Evolutionary conservation across 2,797 vertebrate genomes (phyloP), one percentile per base, ranked within the genome.

Genomic region (Sparus aurata): DNA sequence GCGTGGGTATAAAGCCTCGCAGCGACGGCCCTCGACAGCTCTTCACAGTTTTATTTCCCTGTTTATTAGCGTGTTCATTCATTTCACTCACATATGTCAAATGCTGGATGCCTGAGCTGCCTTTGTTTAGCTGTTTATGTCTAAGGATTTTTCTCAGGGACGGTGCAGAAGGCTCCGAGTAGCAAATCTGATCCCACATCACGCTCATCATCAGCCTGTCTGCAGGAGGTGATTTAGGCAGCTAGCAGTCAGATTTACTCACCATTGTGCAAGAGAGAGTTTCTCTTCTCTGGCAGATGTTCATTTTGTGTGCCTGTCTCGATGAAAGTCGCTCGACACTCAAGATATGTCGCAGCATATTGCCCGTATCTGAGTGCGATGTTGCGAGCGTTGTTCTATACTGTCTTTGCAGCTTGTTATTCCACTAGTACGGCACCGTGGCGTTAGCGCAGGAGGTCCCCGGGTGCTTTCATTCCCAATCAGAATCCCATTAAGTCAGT

Each of bases 31-130:
- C 4, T 16, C 25, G 22, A 41, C 2, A 23, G 47, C 55, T 62
- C 13, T 49, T 47, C 58, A 68, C 68, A 11, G 46, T n/a, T 30
- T 15, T 38, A 25, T 13, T 50, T 69, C 9, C 41, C 45, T 22
- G 38, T 43, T n/a, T 38, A 60, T 25, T 22, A 23, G 22, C 50
- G 22, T 45, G 9, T 54, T 55, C 70, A 12, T 43, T 55, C 12
- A 30, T 61, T 43, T 57, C 23, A 62, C 57, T 68, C 41, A 72
- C 4, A 66, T 38, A 46, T 61, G 54, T 61, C 3, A 64, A 53
- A 15, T 15, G 4, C 25, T 13, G 23, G 38, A 61, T 34, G 4
- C 25, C 38, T 53, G 49, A 22, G 6, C 30, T 50, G 52, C 6
- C 18, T 54, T 30, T 45, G 23, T 58, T 77, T 69, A 2, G 12